These are phyloP conservation scores for Tangara arthus DNA, from an alignment of 2,797 vertebrate species.

Conservation along the genomic window DNA sequence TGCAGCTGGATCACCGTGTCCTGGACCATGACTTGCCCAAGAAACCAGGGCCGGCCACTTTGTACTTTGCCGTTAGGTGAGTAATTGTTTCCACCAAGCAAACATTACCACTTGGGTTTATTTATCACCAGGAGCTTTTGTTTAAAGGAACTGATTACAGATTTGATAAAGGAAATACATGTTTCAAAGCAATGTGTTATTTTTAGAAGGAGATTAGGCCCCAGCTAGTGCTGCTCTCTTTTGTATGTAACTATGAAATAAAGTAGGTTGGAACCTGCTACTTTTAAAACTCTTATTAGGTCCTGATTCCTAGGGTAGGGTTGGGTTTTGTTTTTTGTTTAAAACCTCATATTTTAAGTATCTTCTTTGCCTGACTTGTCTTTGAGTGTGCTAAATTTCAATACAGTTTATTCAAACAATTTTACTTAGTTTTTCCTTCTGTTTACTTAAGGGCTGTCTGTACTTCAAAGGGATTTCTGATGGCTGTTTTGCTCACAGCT, in stretches of 20 bases:
- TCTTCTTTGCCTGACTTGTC: not conserved
- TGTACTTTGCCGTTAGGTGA: conserved; percentile 93
- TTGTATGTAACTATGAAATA: not conserved
- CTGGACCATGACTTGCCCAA: conserved; percentile 94
- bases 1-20: conserved; percentile 94
- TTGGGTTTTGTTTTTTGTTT: not conserved
- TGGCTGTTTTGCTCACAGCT: conserved; percentile 17
- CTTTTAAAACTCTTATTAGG: not conserved
- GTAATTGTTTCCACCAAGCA: conserved; percentile 40
- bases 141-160: not conserved
- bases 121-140: not conserved
- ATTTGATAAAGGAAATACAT: conserved; percentile 44
- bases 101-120: not conserved
- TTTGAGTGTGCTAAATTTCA: not conserved
- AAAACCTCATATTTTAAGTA: not conserved
- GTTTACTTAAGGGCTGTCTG: conserved; percentile 1
- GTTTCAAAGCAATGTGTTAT: not conserved
- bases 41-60: conserved; percentile 82
- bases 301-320: not conserved
- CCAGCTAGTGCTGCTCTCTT: not conserved
- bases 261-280: not conserved
- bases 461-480: conserved; percentile 13
- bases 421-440: not conserved
- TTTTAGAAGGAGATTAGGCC: conserved; percentile 15
- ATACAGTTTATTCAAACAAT: not conserved